Conservation (phyloP, 2,113 vertebrate genomes). For the Aythya baeri region DNA sequence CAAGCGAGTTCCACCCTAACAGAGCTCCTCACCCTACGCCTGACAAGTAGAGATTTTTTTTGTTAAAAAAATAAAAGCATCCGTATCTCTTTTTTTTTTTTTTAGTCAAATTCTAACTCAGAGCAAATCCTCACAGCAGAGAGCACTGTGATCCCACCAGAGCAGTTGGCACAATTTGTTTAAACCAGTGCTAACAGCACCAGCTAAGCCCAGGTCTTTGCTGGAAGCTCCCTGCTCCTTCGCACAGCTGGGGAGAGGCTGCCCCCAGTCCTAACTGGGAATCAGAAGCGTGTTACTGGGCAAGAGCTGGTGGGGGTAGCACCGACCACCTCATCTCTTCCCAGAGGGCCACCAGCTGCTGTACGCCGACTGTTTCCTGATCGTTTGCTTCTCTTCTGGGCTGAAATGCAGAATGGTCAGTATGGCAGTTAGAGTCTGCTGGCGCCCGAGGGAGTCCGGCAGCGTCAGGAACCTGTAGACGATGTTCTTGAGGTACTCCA, state of each 20-base stretch:
- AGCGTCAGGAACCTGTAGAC: constrained; percentile 90
- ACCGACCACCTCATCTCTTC: constrained; percentile 72
- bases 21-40: background rate
- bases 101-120: background rate
- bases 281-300: fast-evolving
- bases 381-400: constrained; percentile 85
- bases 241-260: fast-evolving
- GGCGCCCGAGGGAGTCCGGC: constrained; percentile 84
- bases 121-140: background rate
- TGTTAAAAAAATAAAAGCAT: background rate
- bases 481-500: constrained; percentile 97
- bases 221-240: fast-evolving
- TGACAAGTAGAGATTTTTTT: background rate
- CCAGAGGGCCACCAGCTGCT: constrained; percentile 87
- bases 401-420: constrained; percentile 94
- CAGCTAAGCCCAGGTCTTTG: fast-evolving
- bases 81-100: fast-evolving
- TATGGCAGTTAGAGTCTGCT: constrained; percentile 93
- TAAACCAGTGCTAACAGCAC: fast-evolving
- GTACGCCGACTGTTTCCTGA: constrained; percentile 78
- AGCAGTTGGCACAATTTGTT: background rate
- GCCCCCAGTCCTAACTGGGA: too few relatives aligned
- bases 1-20: fast-evolving
- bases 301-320: fast-evolving
- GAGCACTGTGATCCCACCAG: background rate